A percentile compares a stretch with the other conserved stretches of the same genome.
phyloP scores from a whole-genome alignment of 1,140 invertebrate genomes.

The Choristoneura fumiferana region DNA sequence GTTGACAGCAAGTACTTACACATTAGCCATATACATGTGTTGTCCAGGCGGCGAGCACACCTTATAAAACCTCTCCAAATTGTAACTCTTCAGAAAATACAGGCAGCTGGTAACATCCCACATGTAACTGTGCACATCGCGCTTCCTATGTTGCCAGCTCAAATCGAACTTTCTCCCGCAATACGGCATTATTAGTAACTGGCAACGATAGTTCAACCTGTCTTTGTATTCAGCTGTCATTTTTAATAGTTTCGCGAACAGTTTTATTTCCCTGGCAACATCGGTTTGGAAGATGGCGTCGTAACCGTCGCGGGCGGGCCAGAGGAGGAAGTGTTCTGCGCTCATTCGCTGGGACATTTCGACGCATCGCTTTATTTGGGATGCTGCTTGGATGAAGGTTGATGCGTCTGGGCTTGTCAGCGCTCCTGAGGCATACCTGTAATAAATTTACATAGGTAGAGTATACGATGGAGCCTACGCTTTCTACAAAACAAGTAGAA shows the following conservation, averaged over 20 bases:
- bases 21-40: constrained; percentile 72
- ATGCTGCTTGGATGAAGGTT: constrained; percentile 80
- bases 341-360: constrained; percentile 82
- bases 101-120: constrained; percentile 83
- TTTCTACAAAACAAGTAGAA: no score
- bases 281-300: constrained; percentile 81
- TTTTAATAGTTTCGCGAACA: constrained; percentile 81
- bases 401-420: constrained; percentile 80
- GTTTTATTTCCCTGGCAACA: constrained; percentile 79
- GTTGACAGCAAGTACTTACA: constrained; percentile 56
- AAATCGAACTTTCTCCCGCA: constrained; percentile 28
- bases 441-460: no score
- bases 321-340: constrained; percentile 82
- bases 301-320: constrained; percentile 82
- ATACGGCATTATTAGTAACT: constrained; percentile 79
- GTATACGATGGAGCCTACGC: no score
- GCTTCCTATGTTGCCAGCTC: constrained; percentile 36
- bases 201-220: constrained; percentile 81
- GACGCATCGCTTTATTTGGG: constrained; percentile 82
- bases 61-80: constrained; percentile 82
- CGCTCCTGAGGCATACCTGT: constrained; percentile 81
- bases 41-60: constrained; percentile 82
- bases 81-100: constrained; percentile 81
- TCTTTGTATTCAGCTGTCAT: constrained; percentile 83
- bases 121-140: constrained; percentile 73